These are phyloP conservation scores for Pyxicephalus adspersus DNA, from an alignment of 2,113 vertebrate genomes.

Conservation along the genomic window DNA sequence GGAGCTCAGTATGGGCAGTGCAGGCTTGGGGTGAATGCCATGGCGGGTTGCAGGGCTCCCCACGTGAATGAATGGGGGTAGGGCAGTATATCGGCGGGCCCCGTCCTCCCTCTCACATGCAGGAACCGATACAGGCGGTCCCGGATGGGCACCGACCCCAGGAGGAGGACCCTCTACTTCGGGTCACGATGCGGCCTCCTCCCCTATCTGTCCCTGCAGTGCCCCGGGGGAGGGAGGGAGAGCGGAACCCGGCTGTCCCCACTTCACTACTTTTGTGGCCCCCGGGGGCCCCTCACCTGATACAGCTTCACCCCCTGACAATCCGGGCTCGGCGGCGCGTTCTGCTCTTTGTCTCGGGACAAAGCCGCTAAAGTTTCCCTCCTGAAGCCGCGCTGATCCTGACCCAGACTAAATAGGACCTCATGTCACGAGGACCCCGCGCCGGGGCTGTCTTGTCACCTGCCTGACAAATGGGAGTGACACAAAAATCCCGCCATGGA, in stretches of 20 bases:
- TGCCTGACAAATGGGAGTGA: constrained; percentile 9
- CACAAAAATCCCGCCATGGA: neutral
- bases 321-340: constrained; percentile 39
- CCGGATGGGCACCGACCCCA: neutral
- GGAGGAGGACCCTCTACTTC: neutral
- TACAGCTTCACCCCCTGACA: constrained; percentile 49
- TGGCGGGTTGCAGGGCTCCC: neutral
- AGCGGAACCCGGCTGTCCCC: neutral
- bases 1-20: no score
- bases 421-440: constrained; percentile 54
- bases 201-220: neutral
- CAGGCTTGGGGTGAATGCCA: no score
- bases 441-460: constrained; percentile 51
- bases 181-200: constrained; percentile 27
- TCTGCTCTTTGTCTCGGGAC: constrained; percentile 70
- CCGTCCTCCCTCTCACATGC: neutral
- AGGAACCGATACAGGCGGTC: neutral
- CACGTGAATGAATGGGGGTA: constrained; percentile 6
- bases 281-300: constrained; percentile 46
- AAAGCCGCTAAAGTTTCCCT: constrained; percentile 81
- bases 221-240: neutral
- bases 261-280: neutral
- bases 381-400: constrained; percentile 78
- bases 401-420: constrained; percentile 72
- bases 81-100: neutral